Conservation (phyloP, 2,113 vertebrate genomes). For the Pionites leucogaster region DNA sequence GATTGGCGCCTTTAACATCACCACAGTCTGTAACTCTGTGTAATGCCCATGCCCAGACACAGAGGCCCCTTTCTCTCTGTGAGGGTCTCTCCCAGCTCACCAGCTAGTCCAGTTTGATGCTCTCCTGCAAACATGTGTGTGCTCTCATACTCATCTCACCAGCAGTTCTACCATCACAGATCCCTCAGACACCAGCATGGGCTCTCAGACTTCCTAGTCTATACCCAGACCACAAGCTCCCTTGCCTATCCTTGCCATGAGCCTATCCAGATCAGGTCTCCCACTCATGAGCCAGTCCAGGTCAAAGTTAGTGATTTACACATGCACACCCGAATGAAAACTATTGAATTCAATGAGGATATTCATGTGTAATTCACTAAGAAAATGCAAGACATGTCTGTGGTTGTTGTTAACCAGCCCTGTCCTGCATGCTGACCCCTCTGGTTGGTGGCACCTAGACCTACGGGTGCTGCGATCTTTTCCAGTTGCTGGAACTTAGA, state of each 20-base stretch:
- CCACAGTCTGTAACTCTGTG: background rate
- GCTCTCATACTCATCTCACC: background rate
- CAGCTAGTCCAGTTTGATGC: background rate
- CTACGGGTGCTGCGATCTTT: fast-evolving
- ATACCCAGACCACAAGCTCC: background rate
- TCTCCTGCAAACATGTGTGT: background rate
- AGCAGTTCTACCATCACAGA: background rate
- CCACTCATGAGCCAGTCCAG: background rate
- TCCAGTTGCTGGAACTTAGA: background rate
- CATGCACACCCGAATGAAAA: background rate
- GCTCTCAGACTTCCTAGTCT: background rate
- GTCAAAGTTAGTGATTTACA: background rate
- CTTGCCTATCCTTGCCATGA: background rate
- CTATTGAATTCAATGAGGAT: background rate
- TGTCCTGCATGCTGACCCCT: background rate
- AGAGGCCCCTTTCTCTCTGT: background rate
- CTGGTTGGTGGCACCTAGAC: background rate
- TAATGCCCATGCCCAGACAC: fast-evolving
- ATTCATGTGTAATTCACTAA: background rate
- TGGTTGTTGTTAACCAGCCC: background rate
- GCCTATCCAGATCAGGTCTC: background rate
- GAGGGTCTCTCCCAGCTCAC: background rate
- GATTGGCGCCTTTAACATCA: background rate
- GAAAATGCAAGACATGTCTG: background rate
- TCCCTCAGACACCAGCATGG: background rate